Conservation (phyloP, 2,797 vertebrate genomes). For the Urosaurus nigricauda region DNA sequence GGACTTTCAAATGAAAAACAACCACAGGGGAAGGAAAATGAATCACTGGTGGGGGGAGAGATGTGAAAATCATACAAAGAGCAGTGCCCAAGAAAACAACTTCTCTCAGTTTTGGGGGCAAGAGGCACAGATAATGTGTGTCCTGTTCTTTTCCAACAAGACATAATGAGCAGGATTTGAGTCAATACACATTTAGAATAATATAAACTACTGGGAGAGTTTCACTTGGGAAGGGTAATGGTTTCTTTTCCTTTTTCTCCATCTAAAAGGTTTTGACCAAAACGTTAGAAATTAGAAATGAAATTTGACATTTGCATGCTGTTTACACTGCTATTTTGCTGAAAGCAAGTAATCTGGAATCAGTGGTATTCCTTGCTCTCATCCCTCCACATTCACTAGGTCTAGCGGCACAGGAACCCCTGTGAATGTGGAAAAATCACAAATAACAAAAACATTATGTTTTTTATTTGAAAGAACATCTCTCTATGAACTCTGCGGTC, state of each 20-base stretch:
- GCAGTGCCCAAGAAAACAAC: not conserved
- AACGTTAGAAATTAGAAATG: slow-evolving; percentile 51
- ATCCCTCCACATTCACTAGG: too few relatives aligned
- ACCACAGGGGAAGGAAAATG: not conserved
- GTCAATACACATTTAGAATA: not conserved
- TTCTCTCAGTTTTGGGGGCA: not conserved
- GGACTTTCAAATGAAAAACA: not conserved
- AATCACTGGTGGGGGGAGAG: not conserved
- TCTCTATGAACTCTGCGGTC: too few relatives aligned
- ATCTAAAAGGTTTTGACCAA: slow-evolving; percentile 35
- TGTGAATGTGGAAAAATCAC: too few relatives aligned
- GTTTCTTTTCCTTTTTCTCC: slow-evolving; percentile 46
- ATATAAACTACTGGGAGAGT: not conserved
- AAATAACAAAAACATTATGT: too few relatives aligned
- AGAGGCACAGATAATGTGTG: not conserved
- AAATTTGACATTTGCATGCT: slow-evolving; percentile 60
- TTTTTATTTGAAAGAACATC: too few relatives aligned
- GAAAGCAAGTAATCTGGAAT: slow-evolving; percentile 7
- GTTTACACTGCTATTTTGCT: not conserved
- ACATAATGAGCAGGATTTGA: not conserved
- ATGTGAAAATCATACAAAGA: not conserved
- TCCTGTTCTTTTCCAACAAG: not conserved
- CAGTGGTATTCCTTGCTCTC: too few relatives aligned
- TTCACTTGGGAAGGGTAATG: slow-evolving; percentile 25
- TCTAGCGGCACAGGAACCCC: too few relatives aligned